Evolutionary conservation across 1,140 invertebrate species (phyloP), one percentile per base, ranked within the genome.

Genomic region (Rhopalosiphum maidis): DNA sequence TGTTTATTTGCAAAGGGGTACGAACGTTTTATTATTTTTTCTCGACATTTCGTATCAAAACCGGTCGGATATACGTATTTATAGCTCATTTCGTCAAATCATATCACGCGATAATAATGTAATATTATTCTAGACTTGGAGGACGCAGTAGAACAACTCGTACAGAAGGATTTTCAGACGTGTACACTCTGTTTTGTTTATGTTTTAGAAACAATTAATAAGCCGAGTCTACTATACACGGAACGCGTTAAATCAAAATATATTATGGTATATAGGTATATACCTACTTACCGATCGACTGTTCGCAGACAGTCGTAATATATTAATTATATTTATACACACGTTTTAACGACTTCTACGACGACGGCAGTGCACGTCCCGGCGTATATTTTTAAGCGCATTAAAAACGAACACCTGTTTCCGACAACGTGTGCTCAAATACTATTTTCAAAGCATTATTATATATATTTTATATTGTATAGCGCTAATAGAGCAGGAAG

Each of bases 341-440:
- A 41, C 41, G n/a, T 83, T 83, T 83, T 83, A 83, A 83, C 37
- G 82, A 83, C 82, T 83, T 77, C 30, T 77, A 77, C 60, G n/a
- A 77, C n/a, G n/a, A 77, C n/a, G n/a, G 60, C 15, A 77, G 60
- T n/a, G 30, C 60, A 77, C n/a, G 5, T 77, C 30, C 82, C 9
- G 82, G 8, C 82, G 82, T 41, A 83, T 41, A 83, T 83, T 83
- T 83, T 83, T 86, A 86, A 77, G 60, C 60, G 25, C 41, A 86
- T 30, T 43, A 46, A 86, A 46, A 88, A 21, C 7, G 46, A 88
- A 30, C 86, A 88, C 86, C 86, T 48, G 86, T 88, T 88, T 88
- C 46, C 86, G 86, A 88, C 86, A 88, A 48, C 86, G 86, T 88
- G 23, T 88, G 86, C 86, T 51, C n/a, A 90, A 54, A 90, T 25